Base-by-base conservation (phyloP, 2,888 invertebrate species). In the Ellobium chinense region DNA sequence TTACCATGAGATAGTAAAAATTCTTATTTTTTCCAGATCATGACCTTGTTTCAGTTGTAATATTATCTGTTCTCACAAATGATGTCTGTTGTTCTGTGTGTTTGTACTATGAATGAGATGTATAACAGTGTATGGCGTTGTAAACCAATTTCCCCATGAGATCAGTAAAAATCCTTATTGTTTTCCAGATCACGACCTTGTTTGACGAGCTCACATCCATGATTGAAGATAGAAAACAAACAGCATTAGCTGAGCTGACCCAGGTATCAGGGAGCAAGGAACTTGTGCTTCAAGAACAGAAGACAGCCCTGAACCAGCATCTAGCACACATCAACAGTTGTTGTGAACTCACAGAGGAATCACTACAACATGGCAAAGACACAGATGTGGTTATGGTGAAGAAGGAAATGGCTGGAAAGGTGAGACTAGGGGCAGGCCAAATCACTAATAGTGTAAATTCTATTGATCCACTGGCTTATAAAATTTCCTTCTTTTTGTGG, bases 321-420 rank as follows among this genome's bases (percentile, higher is more conserved):
- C 88, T 94, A 37, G 87, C 90, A 39, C 92, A 91, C 83, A 92
- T 94, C 68, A 91, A 90, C 82, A 92, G 91, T 75, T 93, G 93
- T 82, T 93, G 93, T 86, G 92, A 93, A 63, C 92, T 94, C 80
- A 94, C 94, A 4, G 93, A 94, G 83, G 93, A 93, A 65, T 93
- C 94, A 0, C 87, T 94, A n/a, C 89, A 91, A 60, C 91, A 92
- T 83, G 93, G 93, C 56, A 93, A 91, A 82, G 93, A 93, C 82
- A 94, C 93, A 31, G 94, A 94, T 85, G 91, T 94, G 60, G 89
- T 94, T 27, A 90, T 94, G 70, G 93, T 94, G 56, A 93, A 93
- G 87, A 94, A 94, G 82, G 94, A 94, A 87, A 92, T 94, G 89
- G 90, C 92, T 2, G 93, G 93, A 70, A 91, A 93, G 76, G 88